These are phyloP conservation scores for Ptiloglossa arizonensis DNA, from an alignment of 1,140 invertebrate species.

Conservation along the genomic window DNA sequence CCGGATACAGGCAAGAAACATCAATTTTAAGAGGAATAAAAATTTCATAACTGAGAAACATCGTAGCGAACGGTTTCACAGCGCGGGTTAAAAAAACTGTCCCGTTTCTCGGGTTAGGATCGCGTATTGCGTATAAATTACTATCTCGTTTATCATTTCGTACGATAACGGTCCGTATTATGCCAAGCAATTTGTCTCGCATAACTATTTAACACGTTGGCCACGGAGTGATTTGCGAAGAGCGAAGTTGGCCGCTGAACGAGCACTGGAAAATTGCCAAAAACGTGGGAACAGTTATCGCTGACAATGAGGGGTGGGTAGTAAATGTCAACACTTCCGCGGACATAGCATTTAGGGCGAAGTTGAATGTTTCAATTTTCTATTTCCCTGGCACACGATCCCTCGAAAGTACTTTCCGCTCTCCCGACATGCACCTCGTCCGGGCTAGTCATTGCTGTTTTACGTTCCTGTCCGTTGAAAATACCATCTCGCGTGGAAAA, in stretches of 20 bases:
- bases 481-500: not conserved
- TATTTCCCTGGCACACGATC: conserved; percentile 27
- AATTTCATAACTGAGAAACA: too few species aligned
- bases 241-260: conserved; percentile 17
- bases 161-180: conserved; percentile 6
- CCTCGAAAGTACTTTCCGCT: not conserved
- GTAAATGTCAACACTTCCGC: conserved; percentile 50
- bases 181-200: conserved; percentile 45
- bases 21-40: too few species aligned
- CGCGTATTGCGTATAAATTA: not conserved
- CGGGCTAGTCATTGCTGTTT: not conserved
- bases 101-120: too few species aligned
- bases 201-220: conserved; percentile 48
- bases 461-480: not conserved
- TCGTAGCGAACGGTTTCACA: too few species aligned
- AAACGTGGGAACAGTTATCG: conserved; percentile 51
- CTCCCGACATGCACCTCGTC: not conserved
- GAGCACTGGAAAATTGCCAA: conserved; percentile 44
- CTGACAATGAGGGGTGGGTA: conserved; percentile 36
- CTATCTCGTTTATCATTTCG: conserved; percentile 1
- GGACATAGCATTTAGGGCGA: conserved; percentile 18
- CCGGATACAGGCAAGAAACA: too few species aligned
- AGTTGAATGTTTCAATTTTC: conserved; percentile 51
- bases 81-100: too few species aligned
- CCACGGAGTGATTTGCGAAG: conserved; percentile 38